phyloP scores from a whole-genome alignment of 2,888 invertebrate species.

The Catocala fraxini region DNA sequence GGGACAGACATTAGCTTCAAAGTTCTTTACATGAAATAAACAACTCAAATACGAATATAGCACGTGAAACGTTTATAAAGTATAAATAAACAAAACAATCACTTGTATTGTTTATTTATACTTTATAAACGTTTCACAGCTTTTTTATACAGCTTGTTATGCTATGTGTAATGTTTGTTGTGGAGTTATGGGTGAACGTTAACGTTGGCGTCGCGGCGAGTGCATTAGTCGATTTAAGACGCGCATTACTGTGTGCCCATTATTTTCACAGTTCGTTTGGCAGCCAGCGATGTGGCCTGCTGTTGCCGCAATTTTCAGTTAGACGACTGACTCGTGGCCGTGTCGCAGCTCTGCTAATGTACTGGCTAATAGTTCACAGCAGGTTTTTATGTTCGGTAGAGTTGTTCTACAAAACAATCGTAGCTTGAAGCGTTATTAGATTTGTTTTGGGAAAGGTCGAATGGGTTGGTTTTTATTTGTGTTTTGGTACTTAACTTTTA shows the following conservation, averaged over 20 bases:
- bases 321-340: conserved; percentile 55
- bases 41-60: too few species aligned
- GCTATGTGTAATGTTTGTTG: conserved; percentile 33
- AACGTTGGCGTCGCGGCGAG: conserved; percentile 41
- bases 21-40: too few species aligned
- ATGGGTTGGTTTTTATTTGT: background rate
- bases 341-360: conserved; percentile 59
- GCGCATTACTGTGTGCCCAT: conserved; percentile 69
- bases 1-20: too few species aligned
- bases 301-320: conserved; percentile 62
- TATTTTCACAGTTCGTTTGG: conserved; percentile 83
- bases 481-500: too few species aligned
- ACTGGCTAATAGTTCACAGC: conserved; percentile 59
- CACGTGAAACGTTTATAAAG: background rate
- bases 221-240: conserved; percentile 77
- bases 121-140: too few species aligned
- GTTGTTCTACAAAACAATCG: conserved; percentile 34
- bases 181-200: conserved; percentile 49
- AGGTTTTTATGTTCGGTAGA: conserved; percentile 45
- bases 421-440: conserved; percentile 4
- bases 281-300: conserved; percentile 54
- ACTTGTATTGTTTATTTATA: too few species aligned
- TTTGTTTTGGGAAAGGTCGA: conserved; percentile 6
- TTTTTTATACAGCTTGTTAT: conserved; percentile 24
- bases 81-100: conserved; percentile 2